Base-by-base conservation (phyloP, 2,888 invertebrate genomes). In the Micropterix aruncella region DNA sequence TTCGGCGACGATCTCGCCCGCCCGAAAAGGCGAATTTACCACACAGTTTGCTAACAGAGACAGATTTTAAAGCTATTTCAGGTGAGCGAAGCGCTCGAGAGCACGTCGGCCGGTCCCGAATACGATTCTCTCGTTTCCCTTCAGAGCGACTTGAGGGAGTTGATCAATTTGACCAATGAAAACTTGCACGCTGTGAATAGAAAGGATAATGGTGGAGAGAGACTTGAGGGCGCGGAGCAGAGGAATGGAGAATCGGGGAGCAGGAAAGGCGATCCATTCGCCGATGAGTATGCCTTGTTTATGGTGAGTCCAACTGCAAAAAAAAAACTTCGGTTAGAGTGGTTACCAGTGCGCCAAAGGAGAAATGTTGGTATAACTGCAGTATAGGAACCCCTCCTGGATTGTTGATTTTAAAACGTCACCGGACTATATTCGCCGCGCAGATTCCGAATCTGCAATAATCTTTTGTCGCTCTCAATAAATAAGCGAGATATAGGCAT, bases 101-200 rank as follows among this genome's bases (percentile, higher is more conserved):
- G 56, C 15, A 64, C 69, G 9, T 54, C 64, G 14, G 62, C 68
- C 47, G 67, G 64, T 16, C 61, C 65, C 1, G 74, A 77, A 50
- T 70, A 68, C 37, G 67, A 73, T 40, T 77, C 79, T 18, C 61
- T 85, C 16, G 48, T 72, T 41, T 68, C 74, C 39, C 61, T 86
- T 9, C 72, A 76, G 54, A 68, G 72, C 16, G 80, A 84, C 55
- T 66, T 86, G 38, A 62, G 74, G 50, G 80, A 85, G 58, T 66
- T 86, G 1, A 74, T 86, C 43, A 66, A 71, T n/a, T 62, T 86
- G 37, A 84, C 84, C 0, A 66, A 71, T 55, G 80, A 82, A 56
- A 76, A 73, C 52, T 56, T 77, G 44, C 61, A 66, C 46, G 57
- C 63, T 40, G 48, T 65, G 18, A 46, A 44, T 47, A 38, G 50